Percentiles rank a stretch among this genome's conserved stretches.
These are phyloP conservation scores for Cistogaster globosa DNA, from an alignment of 2,888 invertebrate genomes.

Conservation along the genomic window DNA sequence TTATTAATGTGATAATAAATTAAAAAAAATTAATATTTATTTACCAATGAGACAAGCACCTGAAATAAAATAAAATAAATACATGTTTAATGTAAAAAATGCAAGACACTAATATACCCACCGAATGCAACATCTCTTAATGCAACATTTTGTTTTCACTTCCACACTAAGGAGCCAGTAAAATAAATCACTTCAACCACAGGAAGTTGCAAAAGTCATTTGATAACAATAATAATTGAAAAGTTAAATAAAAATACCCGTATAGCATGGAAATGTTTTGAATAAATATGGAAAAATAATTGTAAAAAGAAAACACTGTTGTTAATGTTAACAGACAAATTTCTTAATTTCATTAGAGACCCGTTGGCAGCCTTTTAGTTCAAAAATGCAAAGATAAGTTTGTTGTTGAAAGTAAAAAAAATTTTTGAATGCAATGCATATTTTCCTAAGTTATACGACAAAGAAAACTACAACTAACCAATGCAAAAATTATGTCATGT, in stretches of 20 bases:
- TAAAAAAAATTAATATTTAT: conserved; percentile 26
- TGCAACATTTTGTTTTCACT: conserved; percentile 16
- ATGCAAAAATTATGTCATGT: conserved; percentile 51
- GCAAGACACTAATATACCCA: too few species aligned
- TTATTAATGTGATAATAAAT: conserved; percentile 52
- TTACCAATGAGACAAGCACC: conserved; percentile 56
- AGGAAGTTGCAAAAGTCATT: conserved; percentile 64
- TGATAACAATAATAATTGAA: conserved; percentile 2
- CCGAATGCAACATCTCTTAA: conserved; percentile 13
- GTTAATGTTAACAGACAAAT: conserved; percentile 7
- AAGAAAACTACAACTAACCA: neutral
- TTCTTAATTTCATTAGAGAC: conserved; percentile 43
- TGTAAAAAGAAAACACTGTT: neutral
- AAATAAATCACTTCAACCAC: conserved; percentile 53
- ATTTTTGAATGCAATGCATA: neutral
- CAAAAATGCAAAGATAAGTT: conserved; percentile 35
- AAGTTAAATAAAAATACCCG: neutral
- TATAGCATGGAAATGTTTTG: neutral
- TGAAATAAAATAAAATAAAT: conserved; percentile 57
- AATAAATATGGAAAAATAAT: conserved; percentile 12
- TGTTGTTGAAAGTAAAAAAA: neutral
- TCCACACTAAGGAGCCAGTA: conserved; percentile 3
- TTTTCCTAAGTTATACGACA: neutral
- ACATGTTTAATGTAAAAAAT: conserved; percentile 4
- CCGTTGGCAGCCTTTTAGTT: conserved; percentile 10